Conservation (phyloP, 1,140 invertebrate species). For the Drosophila mayri region DNA sequence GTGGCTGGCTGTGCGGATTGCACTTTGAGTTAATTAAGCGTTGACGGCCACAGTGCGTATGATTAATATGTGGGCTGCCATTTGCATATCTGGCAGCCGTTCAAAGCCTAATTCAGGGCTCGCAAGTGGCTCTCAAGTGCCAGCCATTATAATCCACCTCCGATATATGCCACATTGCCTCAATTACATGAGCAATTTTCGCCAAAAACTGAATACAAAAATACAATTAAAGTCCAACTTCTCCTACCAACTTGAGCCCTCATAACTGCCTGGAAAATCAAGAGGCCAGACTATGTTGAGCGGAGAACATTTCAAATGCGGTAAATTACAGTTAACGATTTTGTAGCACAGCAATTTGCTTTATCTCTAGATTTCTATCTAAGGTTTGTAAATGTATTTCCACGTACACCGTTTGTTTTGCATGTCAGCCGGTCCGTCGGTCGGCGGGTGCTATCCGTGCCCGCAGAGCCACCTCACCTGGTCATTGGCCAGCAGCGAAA, state of each 20-base stretch:
- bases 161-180: slow-evolving; percentile 7
- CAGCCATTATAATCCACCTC: slow-evolving; percentile 14
- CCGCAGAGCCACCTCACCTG: slow-evolving; percentile 21
- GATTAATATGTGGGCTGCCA: slow-evolving; percentile 45
- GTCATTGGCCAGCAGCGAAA: slow-evolving; percentile 60
- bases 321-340: slow-evolving; percentile 83
- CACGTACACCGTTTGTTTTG: slow-evolving; percentile 78
- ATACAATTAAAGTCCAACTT: slow-evolving; percentile 54
- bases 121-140: slow-evolving; percentile 34
- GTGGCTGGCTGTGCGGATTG: slow-evolving; percentile 32
- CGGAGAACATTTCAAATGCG: slow-evolving; percentile 69
- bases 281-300: slow-evolving; percentile 16
- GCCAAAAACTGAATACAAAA: slow-evolving; percentile 29
- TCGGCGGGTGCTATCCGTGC: slow-evolving; percentile 23
- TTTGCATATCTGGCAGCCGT: slow-evolving; percentile 21
- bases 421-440: slow-evolving; percentile 51
- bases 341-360: slow-evolving; percentile 82
- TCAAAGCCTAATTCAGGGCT: slow-evolving; percentile 22
- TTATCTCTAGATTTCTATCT: slow-evolving; percentile 81
- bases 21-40: slow-evolving; percentile 35
- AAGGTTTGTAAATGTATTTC: slow-evolving; percentile 77
- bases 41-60: slow-evolving; percentile 33
- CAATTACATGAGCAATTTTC: slow-evolving; percentile 41
- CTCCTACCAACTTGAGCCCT: slow-evolving; percentile 32
- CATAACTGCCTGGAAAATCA: slow-evolving; percentile 49